Percentiles rank a stretch among this genome's conserved stretches.
These are phyloP conservation scores for Sebastes nivosus DNA, from an alignment of 2,797 vertebrate species.

Conservation along the genomic window DNA sequence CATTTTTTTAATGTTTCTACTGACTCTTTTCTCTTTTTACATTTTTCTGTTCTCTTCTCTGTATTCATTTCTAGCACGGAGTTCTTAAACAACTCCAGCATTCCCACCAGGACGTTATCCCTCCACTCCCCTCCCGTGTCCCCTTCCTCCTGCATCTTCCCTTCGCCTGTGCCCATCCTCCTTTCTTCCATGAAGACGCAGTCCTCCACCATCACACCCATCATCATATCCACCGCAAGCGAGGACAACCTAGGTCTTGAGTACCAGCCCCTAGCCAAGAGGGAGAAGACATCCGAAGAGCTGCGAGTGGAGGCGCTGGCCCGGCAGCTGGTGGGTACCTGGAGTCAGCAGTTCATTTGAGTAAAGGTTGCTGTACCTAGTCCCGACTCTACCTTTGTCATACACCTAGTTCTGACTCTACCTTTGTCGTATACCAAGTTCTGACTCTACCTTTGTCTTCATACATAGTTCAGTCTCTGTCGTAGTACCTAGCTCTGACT, in stretches of 20 bases:
- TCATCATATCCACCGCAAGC: not conserved
- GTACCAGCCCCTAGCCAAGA: conserved; percentile 65
- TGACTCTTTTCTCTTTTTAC: not conserved
- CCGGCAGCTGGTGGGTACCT: conserved; percentile 85
- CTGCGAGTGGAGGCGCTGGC: conserved; percentile 86
- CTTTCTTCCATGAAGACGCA: not conserved
- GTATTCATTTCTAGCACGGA: conserved; percentile 4
- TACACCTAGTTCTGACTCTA: not conserved
- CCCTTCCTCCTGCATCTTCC: not conserved
- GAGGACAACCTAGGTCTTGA: conserved; percentile 52
- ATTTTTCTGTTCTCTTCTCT: not conserved
- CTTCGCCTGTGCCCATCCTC: not conserved
- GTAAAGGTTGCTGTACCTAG: not conserved
- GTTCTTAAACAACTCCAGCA: not conserved
- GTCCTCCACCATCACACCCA: not conserved
- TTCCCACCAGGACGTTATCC: not conserved
- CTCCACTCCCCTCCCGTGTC: not conserved
- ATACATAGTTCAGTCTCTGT: too few relatives aligned
- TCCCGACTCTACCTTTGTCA: not conserved
- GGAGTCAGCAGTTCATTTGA: not conserved
- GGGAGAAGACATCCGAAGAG: conserved; percentile 85
- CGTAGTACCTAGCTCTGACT: not conserved
- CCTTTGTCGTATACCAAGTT: not conserved
- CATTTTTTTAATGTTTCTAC: not conserved
- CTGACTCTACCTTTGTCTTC: not conserved